phyloP scores from a whole-genome alignment of 2,888 invertebrate species.

The Vesta saturnalis region DNA sequence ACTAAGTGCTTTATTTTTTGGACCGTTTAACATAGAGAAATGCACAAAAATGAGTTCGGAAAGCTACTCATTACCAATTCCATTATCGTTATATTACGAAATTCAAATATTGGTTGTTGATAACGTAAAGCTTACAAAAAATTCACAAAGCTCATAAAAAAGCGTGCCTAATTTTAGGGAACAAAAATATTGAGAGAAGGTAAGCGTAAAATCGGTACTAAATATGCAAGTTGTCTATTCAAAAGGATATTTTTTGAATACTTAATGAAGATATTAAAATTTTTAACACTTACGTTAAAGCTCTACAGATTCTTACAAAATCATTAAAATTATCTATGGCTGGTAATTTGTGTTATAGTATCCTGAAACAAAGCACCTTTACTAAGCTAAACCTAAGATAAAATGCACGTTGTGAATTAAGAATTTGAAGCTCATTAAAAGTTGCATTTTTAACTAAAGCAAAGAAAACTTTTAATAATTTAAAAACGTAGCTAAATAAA shows the following conservation, averaged over 20 bases:
- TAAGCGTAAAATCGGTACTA: slow-evolving; percentile 17
- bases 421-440: too few relatives aligned
- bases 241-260: slow-evolving; percentile 20
- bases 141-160: not conserved
- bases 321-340: slow-evolving; percentile 11
- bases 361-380: not conserved
- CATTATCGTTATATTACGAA: slow-evolving; percentile 6
- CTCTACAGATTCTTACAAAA: slow-evolving; percentile 9
- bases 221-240: slow-evolving; percentile 13
- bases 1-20: slow-evolving; percentile 10
- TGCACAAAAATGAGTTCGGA: slow-evolving; percentile 9
- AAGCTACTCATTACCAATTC: not conserved
- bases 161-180: slow-evolving; percentile 2
- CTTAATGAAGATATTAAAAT: slow-evolving; percentile 21
- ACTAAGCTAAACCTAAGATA: too few relatives aligned
- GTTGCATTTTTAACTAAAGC: not conserved
- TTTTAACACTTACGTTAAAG: slow-evolving; percentile 12
- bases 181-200: slow-evolving; percentile 19
- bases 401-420: too few relatives aligned
- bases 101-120: slow-evolving; percentile 8
- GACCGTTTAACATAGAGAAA: slow-evolving; percentile 15
- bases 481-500: not conserved
- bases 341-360: slow-evolving; percentile 1
- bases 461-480: not conserved
- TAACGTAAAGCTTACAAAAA: slow-evolving; percentile 6